Evolutionary conservation across 1,140 invertebrate species (phyloP).

Genomic region (Acyrthosiphon pisum): DNA sequence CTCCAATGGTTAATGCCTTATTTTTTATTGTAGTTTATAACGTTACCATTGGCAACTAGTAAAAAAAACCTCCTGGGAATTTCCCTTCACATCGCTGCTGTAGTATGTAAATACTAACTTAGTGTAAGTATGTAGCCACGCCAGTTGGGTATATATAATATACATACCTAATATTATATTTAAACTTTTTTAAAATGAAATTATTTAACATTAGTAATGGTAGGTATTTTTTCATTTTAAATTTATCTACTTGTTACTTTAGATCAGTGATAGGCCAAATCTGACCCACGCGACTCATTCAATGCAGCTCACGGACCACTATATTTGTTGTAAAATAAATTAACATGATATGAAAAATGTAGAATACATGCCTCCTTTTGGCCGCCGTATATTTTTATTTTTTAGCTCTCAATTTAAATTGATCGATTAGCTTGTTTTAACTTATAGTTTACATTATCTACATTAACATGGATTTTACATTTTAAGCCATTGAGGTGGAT

Average conservation of each 20-base stretch:
- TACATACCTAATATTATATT: not conserved
- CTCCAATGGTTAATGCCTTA: constrained; percentile 34
- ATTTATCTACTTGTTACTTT: not conserved
- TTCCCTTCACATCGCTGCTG: not conserved
- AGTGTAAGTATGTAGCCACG: not conserved
- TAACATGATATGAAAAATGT: no score
- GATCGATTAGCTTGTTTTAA: no score
- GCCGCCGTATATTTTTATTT: no score
- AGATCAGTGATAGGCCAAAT: not conserved
- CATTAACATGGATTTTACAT: no score
- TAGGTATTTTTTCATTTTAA: not conserved
- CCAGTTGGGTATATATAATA: not conserved
- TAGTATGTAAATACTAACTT: not conserved
- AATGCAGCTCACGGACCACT: not conserved
- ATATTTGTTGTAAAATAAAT: no score
- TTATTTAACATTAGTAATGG: not conserved
- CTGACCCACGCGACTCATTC: not conserved
- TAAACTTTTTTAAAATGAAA: not conserved
- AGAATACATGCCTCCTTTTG: no score
- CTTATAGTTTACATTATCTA: no score
- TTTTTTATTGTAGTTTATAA: constrained; percentile 45
- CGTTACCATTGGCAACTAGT: constrained; percentile 45
- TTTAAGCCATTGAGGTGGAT: no score
- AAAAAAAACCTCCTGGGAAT: constrained; percentile 14
- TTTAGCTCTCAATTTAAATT: no score